Evolutionary conservation across 2,797 vertebrate genomes (phyloP).

Genomic region (Tarsius wallacei): DNA sequence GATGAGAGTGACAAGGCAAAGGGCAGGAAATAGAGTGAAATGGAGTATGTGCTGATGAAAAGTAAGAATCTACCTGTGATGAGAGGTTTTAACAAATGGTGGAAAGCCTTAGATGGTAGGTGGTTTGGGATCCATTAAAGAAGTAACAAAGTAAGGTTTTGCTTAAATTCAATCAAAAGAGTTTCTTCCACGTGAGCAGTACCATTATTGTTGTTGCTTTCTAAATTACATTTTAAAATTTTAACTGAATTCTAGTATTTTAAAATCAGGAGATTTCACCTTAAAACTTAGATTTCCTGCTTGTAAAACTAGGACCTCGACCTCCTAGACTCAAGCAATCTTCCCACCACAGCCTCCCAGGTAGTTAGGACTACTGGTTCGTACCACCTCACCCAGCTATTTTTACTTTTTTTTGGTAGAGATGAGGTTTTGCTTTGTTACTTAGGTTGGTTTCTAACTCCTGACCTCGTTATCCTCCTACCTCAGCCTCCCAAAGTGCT

Average conservation of each 20-base stretch:
- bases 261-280: not conserved
- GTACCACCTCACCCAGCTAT: no score
- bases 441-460: no score
- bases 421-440: no score
- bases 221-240: slow-evolving; percentile 32
- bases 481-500: no score
- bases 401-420: no score
- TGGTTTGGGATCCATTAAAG: not conserved
- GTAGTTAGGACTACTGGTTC: no score
- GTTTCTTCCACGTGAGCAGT: not conserved
- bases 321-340: not conserved
- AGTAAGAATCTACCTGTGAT: not conserved
- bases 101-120: not conserved
- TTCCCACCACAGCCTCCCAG: no score
- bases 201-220: not conserved
- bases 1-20: not conserved
- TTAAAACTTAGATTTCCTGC: slow-evolving; percentile 25
- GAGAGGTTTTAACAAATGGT: slow-evolving; percentile 22
- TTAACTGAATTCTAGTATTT: slow-evolving; percentile 27
- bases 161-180: not conserved
- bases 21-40: not conserved
- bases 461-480: no score
- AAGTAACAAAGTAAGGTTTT: slow-evolving; percentile 8
- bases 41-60: not conserved
- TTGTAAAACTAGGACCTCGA: not conserved